These are phyloP conservation scores for Syngnathus typhle DNA, from an alignment of 2,113 vertebrate genomes.

Conservation along the genomic window DNA sequence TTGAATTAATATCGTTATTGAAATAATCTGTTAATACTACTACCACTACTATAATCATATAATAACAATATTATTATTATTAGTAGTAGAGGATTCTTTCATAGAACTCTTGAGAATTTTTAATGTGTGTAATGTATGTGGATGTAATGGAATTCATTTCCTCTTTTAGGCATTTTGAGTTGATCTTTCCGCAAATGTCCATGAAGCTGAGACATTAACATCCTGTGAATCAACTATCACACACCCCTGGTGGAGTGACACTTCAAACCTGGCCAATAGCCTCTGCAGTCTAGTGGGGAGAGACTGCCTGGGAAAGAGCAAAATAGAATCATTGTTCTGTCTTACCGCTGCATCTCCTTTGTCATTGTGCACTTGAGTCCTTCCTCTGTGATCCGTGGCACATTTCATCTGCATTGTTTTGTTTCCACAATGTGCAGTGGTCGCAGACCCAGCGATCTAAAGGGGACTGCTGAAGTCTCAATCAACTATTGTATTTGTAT, in stretches of 20 bases:
- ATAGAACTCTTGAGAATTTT: not conserved
- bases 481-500: not conserved
- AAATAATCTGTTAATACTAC: too few species aligned
- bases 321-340: slow-evolving; percentile 12
- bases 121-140: too few species aligned
- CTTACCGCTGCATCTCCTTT: slow-evolving; percentile 1
- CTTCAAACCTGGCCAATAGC: slow-evolving; percentile 6
- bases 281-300: slow-evolving; percentile 5
- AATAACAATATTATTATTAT: too few species aligned
- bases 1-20: too few species aligned
- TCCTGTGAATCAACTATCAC: not conserved
- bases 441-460: not conserved
- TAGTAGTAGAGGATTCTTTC: not conserved
- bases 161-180: not conserved
- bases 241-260: slow-evolving; percentile 7
- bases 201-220: not conserved
- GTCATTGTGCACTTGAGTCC: slow-evolving; percentile 4
- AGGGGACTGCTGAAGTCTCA: not conserved
- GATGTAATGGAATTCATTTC: not conserved
- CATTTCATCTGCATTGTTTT: slow-evolving; percentile 3
- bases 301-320: slow-evolving; percentile 4
- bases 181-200: not conserved
- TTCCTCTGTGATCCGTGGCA: slow-evolving; percentile 5
- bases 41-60: too few species aligned
- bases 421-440: not conserved